Evolutionary conservation across 2,113 vertebrate species (phyloP).

Genomic region (Cariama cristata): DNA sequence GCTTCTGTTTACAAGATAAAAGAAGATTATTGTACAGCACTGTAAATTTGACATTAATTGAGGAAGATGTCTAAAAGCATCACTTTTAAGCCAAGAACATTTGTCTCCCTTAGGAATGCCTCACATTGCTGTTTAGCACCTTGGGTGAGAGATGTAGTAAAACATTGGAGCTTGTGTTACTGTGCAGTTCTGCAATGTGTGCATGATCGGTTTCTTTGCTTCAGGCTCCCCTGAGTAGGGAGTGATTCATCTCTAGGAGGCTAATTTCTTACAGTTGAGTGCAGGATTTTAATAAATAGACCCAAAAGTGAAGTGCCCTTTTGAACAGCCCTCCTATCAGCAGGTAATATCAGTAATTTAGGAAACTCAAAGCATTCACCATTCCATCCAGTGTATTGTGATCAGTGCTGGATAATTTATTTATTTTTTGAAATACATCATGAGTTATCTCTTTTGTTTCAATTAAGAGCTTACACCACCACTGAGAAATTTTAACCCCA

Average conservation of each 20-base stretch:
- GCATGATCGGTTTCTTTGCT: constrained; percentile 37
- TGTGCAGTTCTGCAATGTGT: constrained; percentile 14
- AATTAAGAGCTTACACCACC: constrained; percentile 71
- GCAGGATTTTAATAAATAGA: constrained; percentile 85
- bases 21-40: not conserved
- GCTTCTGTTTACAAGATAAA: constrained; percentile 42
- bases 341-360: constrained; percentile 81
- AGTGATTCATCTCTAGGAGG: constrained; percentile 82
- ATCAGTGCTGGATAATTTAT: constrained; percentile 60
- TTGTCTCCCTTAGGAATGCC: not conserved
- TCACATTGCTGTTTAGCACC: not conserved
- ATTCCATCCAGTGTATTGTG: constrained; percentile 68
- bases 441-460: constrained; percentile 74
- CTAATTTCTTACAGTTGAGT: constrained; percentile 83
- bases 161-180: constrained; percentile 13
- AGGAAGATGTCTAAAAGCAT: not conserved
- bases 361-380: constrained; percentile 75
- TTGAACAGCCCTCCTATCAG: constrained; percentile 83
- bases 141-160: not conserved
- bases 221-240: constrained; percentile 64
- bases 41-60: not conserved
- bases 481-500: constrained; percentile 65
- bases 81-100: not conserved
- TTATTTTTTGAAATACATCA: constrained; percentile 58
- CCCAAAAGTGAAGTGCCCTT: constrained; percentile 84